Evolutionary conservation across 2,888 invertebrate genomes (phyloP).

Genomic region (Drosophila koepferae): DNA sequence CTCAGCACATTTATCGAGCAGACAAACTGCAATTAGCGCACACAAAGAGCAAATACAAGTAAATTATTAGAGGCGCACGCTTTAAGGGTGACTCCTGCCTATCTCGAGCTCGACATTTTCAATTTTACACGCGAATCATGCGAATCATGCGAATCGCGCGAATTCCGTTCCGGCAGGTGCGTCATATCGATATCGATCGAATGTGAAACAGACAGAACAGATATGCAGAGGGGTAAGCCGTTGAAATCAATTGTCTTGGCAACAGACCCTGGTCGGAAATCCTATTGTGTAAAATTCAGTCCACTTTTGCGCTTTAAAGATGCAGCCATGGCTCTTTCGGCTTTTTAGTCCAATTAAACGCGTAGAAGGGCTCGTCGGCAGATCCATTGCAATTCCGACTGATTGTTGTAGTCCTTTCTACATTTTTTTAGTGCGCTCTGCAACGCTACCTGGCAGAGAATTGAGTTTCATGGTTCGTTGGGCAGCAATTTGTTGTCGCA

Average conservation of each 20-base stretch:
- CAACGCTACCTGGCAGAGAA: conserved; percentile 57
- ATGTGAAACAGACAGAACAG: not conserved
- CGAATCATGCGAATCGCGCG: conserved; percentile 47
- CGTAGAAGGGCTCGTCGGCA: conserved; percentile 44
- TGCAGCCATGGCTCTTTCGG: conserved; percentile 31
- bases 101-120: conserved; percentile 40
- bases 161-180: conserved; percentile 42
- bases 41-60: conserved; percentile 62
- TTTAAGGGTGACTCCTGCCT: conserved; percentile 28
- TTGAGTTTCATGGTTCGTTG: conserved; percentile 72
- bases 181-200: not conserved
- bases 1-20: conserved; percentile 52
- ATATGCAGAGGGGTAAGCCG: conserved; percentile 27
- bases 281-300: conserved; percentile 51
- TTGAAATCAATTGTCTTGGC: conserved; percentile 70
- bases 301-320: conserved; percentile 43
- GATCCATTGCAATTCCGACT: conserved; percentile 29
- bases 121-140: conserved; percentile 70
- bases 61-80: conserved; percentile 20
- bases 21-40: conserved; percentile 72
- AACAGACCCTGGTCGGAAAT: conserved; percentile 56
- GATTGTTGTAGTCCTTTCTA: conserved; percentile 33
- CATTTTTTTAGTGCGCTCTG: conserved; percentile 26
- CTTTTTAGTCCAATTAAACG: conserved; percentile 73
- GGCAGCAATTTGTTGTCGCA: conserved; percentile 76